Conservation (phyloP, 2,888 invertebrate genomes). For the Epistrophella euchroma region DNA sequence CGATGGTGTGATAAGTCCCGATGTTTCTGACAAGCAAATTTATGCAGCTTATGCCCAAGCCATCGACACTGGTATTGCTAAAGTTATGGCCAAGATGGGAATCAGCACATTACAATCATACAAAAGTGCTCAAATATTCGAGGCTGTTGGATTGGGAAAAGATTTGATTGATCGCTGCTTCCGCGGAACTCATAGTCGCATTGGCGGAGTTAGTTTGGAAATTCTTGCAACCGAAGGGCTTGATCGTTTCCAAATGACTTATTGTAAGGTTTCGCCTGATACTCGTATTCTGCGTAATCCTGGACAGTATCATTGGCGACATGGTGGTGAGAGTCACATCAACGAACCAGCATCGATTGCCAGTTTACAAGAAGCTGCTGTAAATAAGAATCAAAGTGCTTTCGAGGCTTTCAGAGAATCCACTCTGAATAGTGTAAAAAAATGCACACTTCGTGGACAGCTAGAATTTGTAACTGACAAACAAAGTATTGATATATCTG, state of each 20-base stretch:
- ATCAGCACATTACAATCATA: conserved; percentile 99
- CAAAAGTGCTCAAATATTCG: conserved; percentile 99
- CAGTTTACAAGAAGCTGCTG: conserved; percentile 92
- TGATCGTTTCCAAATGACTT: conserved; percentile 91
- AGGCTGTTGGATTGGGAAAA: conserved; percentile 96
- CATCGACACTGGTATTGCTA: conserved; percentile 94
- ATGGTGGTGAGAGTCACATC: conserved; percentile 98
- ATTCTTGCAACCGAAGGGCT: conserved; percentile 93
- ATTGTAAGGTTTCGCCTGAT: conserved; percentile 87
- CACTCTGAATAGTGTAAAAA: conserved; percentile 92
- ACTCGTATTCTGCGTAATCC: conserved; percentile 90
- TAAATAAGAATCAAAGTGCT: conserved; percentile 90
- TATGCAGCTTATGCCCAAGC: conserved; percentile 95
- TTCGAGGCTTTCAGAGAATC: conserved; percentile 94
- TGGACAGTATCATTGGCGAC: conserved; percentile 98
- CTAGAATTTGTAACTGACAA: conserved; percentile 92
- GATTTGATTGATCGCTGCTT: conserved; percentile 98
- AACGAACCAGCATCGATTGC: conserved; percentile 95
- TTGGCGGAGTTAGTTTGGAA: conserved; percentile 96
- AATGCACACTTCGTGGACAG: conserved; percentile 96
- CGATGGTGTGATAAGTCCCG: conserved; percentile 92
- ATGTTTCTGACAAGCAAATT: conserved; percentile 91
- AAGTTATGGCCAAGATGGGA: conserved; percentile 99
- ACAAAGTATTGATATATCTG: conserved; percentile 91
- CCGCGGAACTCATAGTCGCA: conserved; percentile 88